These are phyloP conservation scores for Oligia strigilis DNA, from an alignment of 2,888 invertebrate species.

Conservation along the genomic window DNA sequence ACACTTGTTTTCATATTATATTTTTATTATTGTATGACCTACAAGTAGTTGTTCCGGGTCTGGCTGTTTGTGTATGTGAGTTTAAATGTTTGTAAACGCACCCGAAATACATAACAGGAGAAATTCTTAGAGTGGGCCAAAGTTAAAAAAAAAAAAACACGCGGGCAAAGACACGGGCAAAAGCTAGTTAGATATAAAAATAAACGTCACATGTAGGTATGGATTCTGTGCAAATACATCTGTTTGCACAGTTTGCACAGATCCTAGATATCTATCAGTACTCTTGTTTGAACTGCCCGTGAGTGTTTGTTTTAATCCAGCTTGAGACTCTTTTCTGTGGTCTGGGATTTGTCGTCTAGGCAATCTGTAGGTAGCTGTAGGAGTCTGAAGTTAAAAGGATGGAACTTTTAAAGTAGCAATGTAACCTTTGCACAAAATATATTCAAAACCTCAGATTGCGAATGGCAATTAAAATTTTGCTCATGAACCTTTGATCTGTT, in stretches of 20 bases:
- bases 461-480: not conserved
- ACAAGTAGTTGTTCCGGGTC: no score
- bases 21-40: no score
- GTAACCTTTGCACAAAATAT: not conserved
- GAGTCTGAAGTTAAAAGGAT: not conserved
- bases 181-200: conserved; percentile 10
- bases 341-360: not conserved
- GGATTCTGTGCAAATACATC: conserved; percentile 8
- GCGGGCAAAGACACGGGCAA: not conserved
- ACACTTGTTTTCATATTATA: no score
- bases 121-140: no score
- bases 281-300: conserved; percentile 17
- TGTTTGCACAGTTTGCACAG: conserved; percentile 4
- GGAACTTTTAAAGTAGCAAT: not conserved
- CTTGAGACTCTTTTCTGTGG: not conserved
- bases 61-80: no score
- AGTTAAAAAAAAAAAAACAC: no score
- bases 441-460: not conserved
- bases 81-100: no score
- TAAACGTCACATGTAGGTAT: not conserved
- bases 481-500: not conserved
- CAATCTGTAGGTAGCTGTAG: not conserved
- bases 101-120: no score
- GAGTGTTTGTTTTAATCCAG: conserved; percentile 32
- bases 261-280: conserved; percentile 5